Conservation (phyloP, 2,113 vertebrate genomes). For the Calyptommatus sinebrachiatus region DNA sequence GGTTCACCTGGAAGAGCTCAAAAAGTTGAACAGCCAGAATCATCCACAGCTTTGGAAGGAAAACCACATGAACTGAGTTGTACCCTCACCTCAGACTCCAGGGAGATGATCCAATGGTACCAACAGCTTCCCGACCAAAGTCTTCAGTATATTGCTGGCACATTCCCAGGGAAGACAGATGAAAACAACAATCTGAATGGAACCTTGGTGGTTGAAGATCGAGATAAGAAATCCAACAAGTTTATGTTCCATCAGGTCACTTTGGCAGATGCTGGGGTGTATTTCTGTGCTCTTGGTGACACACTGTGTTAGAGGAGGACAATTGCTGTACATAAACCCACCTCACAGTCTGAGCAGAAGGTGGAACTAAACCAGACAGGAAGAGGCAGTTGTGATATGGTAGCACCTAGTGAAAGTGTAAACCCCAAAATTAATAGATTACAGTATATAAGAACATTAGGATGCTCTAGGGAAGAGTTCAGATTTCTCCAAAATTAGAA, state of each 20-base stretch:
- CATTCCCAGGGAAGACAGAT: background rate
- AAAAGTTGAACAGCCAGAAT: background rate
- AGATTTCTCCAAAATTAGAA: no score
- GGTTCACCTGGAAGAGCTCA: background rate
- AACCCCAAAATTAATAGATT: no score
- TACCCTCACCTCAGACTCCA: background rate
- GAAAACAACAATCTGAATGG: background rate
- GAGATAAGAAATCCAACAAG: background rate
- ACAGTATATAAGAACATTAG: no score
- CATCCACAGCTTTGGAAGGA: background rate
- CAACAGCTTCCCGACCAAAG: background rate
- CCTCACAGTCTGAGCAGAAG: background rate
- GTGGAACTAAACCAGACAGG: background rate
- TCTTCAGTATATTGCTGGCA: background rate
- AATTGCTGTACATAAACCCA: background rate
- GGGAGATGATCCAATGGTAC: background rate
- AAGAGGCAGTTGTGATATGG: no score
- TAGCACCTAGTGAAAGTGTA: no score
- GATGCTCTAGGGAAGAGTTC: no score
- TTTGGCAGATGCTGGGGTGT: background rate
- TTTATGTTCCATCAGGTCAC: background rate
- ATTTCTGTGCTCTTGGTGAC: slow-evolving; percentile 10
- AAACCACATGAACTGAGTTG: background rate
- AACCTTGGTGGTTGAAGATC: no score
- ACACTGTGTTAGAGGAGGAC: background rate